Base-by-base conservation (phyloP, 2,888 invertebrate species). In the Tenthredo notha region DNA sequence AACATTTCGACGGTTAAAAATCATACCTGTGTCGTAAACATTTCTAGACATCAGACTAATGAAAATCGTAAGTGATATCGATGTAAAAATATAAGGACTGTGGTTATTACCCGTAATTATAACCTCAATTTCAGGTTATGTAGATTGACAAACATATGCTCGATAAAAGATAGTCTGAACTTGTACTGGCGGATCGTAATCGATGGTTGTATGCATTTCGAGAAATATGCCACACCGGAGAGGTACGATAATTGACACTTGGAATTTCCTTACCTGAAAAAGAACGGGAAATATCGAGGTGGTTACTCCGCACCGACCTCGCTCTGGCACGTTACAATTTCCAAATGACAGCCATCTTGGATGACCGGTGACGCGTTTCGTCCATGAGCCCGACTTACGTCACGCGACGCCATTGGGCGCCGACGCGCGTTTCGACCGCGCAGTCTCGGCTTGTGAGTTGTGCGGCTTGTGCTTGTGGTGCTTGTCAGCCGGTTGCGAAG, bases 251-350 rank as follows among this genome's bases (percentile, higher is more conserved):
- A 54, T 25, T 50, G n/a, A 54, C 10, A 25, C n/a, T 37, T 50
- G 43, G 12, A 29, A 33, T 21, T n/a, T 25, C 7, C 37, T 37
- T 67, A 65, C 84, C 80, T 78, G 21, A 37, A 25, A 33, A 61
- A 43, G 84, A 67, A 84, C 82, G 75, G 84, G 88, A 89, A 91
- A 90, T 88, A 90, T 67, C 75, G 89, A 89, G 84, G 85, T 87
- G 87, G 87, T 87, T 88, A 86, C 87, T 87, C 86, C 85, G 84
- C 86, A 85, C 87, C 85, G 85, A 85, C 84, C 86, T 86, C 86
- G 85, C 82, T 84, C 70, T 84, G 50, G 61, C 87, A 85, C 84
- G 85, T 80, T 78, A 78, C 74, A 85, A 84, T 86, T 37, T 82
- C 50, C 84, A 86, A 84, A 77, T 84, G 85, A 84, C 84, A 85